phyloP scores from a whole-genome alignment of 2,113 vertebrate species.

The Seriola rivoliana region DNA sequence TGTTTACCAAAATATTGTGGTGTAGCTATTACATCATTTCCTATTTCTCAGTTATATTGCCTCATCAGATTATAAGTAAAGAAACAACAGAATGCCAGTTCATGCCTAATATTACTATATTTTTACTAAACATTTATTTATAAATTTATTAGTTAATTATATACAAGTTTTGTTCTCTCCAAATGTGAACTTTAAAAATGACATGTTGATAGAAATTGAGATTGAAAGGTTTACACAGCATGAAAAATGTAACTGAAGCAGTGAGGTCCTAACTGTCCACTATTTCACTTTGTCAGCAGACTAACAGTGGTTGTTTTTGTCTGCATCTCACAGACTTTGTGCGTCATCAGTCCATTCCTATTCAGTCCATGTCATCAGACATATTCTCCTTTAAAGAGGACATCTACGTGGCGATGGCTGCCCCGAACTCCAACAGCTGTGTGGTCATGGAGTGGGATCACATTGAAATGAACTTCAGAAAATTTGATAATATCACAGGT shows the following conservation, averaged over 20 bases:
- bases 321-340: slow-evolving; percentile 91
- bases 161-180: no score
- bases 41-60: no score
- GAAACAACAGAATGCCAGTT: no score
- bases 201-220: not conserved
- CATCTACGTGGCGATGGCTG: slow-evolving; percentile 94
- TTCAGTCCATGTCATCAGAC: slow-evolving; percentile 95
- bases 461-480: slow-evolving; percentile 97
- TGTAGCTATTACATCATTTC: no score
- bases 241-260: slow-evolving; percentile 14
- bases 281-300: slow-evolving; percentile 29
- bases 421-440: slow-evolving; percentile 96
- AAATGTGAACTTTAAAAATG: not conserved
- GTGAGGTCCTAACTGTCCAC: not conserved
- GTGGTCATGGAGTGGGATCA: slow-evolving; percentile 98
- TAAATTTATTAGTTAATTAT: no score
- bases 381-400: slow-evolving; percentile 96
- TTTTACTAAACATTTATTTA: not conserved
- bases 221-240: not conserved
- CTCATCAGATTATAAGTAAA: no score
- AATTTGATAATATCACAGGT: slow-evolving; percentile 99
- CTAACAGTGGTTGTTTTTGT: slow-evolving; percentile 29
- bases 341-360: slow-evolving; percentile 93
- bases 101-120: not conserved
- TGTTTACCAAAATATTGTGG: no score